These are phyloP conservation scores for Salvelinus sp. DNA, from an alignment of 2,113 vertebrate genomes.

Conservation along the genomic window DNA sequence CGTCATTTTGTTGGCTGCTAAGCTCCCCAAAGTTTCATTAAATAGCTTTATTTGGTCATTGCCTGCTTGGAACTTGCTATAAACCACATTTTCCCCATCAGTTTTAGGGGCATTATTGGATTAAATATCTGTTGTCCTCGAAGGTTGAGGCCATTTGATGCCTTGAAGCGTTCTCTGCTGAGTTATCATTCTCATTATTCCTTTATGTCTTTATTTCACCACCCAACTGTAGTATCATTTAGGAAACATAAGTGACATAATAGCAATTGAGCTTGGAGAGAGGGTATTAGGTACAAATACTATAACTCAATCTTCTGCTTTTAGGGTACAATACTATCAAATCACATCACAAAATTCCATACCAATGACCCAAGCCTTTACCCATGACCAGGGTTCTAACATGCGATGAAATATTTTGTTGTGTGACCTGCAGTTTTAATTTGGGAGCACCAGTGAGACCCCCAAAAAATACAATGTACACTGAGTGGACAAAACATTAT, in stretches of 20 bases:
- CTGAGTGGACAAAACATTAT: too few species aligned
- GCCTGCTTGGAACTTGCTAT: neutral
- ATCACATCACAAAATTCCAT: neutral
- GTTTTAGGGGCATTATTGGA: neutral
- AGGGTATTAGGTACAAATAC: neutral
- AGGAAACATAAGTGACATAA: neutral
- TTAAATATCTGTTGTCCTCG: neutral
- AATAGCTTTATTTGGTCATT: neutral
- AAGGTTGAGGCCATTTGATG: neutral
- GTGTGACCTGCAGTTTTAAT: too few species aligned
- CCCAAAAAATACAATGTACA: too few species aligned
- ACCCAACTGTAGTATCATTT: neutral
- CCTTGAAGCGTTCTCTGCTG: neutral
- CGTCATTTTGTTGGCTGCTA: neutral
- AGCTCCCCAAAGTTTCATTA: neutral
- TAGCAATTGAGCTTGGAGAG: neutral
- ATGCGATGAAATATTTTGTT: too few species aligned
- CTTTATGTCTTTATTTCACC: neutral
- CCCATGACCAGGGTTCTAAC: too few species aligned
- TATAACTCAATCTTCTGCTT: neutral
- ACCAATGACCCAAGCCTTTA: neutral
- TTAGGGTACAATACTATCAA: neutral
- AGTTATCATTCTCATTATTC: neutral
- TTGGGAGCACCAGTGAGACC: too few species aligned
- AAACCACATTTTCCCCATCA: neutral